These are phyloP conservation scores for Agrypnus murinus DNA, from an alignment of 2,888 invertebrate genomes.

Conservation along the genomic window DNA sequence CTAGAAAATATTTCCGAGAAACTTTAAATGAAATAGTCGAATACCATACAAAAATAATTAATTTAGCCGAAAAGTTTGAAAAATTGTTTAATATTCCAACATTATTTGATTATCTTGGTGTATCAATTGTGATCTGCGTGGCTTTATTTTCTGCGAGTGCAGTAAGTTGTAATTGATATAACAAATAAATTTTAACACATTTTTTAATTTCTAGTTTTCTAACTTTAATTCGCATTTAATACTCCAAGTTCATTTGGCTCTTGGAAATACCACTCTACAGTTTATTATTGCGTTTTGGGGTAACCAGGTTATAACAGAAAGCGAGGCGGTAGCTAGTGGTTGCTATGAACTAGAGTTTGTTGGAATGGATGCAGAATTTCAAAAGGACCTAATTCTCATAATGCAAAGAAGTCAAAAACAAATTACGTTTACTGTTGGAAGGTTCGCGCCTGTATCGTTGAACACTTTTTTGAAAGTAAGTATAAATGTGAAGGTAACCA, in stretches of 20 bases:
- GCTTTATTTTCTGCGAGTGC: neutral
- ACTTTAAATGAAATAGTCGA: no score
- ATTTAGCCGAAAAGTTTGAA: no score
- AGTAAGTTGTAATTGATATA: neutral
- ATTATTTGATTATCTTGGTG: no score
- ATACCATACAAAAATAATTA: no score
- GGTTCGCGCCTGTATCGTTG: slow-evolving; percentile 17
- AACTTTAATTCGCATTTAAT: neutral
- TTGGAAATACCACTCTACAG: neutral
- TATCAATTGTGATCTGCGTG: no score
- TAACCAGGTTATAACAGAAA: slow-evolving; percentile 19
- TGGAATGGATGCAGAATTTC: slow-evolving; percentile 1
- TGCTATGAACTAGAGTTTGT: slow-evolving; percentile 13
- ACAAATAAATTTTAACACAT: neutral
- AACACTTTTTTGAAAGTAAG: slow-evolving; percentile 4
- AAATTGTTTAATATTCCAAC: no score
- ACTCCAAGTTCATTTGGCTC: neutral
- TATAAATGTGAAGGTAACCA: no score
- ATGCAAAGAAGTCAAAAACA: slow-evolving; percentile 22
- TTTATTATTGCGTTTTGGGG: slow-evolving; percentile 16
- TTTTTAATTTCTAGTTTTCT: neutral
- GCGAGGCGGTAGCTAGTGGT: neutral
- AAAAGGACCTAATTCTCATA: slow-evolving; percentile 20
- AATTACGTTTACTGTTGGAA: slow-evolving; percentile 28
- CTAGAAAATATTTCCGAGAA: no score